Evolutionary conservation across 2,797 vertebrate species (phyloP).

Genomic region (Dipus sagitta): DNA sequence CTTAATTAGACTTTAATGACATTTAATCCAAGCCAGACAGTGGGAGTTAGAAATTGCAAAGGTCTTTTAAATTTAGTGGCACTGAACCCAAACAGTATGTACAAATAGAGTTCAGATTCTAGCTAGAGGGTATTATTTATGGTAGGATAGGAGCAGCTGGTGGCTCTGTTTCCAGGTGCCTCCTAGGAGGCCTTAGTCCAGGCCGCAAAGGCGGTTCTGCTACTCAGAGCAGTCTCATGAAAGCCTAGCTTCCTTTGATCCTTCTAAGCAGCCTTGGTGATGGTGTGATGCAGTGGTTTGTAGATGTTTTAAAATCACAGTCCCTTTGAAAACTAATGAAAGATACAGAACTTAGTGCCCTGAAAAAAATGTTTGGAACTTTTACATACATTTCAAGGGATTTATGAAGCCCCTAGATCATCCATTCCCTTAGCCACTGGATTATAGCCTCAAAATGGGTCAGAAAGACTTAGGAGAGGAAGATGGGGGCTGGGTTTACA

Average conservation of each 20-base stretch:
- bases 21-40: conserved; percentile 67
- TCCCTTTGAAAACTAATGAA: conserved; percentile 40
- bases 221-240: neutral
- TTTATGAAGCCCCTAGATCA: neutral
- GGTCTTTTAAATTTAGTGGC: conserved; percentile 68
- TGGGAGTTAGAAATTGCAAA: conserved; percentile 62
- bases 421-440: neutral
- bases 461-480: neutral
- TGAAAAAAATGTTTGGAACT: conserved; percentile 17
- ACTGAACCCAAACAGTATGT: conserved; percentile 56
- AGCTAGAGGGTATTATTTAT: conserved; percentile 29
- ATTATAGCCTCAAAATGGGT: neutral
- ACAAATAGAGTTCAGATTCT: conserved; percentile 60
- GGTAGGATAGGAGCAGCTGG: neutral
- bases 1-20: conserved; percentile 72
- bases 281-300: neutral
- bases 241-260: conserved; percentile 32
- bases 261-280: neutral
- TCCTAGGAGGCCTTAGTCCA: neutral
- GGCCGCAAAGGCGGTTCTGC: neutral
- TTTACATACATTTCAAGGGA: neutral
- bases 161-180: neutral
- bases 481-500: neutral
- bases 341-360: neutral
- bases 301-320: conserved; percentile 27